These are phyloP conservation scores for Mallotus villosus DNA, from an alignment of 2,797 vertebrate genomes.

Conservation along the genomic window DNA sequence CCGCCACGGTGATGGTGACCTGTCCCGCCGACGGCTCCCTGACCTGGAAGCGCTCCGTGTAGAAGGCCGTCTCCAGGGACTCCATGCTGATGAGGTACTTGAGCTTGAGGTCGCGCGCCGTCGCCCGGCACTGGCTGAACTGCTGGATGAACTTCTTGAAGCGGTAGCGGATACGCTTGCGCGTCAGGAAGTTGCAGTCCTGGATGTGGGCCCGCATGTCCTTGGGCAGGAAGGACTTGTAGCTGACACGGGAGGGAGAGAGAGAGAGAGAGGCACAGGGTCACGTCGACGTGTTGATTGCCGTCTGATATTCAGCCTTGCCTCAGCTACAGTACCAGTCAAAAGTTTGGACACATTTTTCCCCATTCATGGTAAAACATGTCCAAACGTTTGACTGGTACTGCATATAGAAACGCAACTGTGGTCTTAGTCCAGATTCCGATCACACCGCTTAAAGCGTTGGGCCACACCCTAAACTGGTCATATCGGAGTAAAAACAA, in stretches of 20 bases:
- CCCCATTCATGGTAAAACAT: too few species aligned
- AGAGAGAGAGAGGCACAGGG: neutral
- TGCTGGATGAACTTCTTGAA: constrained; percentile 82
- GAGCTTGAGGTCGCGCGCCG: constrained; percentile 91
- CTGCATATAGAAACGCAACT: too few species aligned
- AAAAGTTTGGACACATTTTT: too few species aligned
- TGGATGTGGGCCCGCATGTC: constrained; percentile 91
- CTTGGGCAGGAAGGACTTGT: constrained; percentile 94
- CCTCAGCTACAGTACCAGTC: neutral
- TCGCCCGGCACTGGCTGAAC: constrained; percentile 76
- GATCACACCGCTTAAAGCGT: too few species aligned
- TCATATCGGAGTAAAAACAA: too few species aligned
- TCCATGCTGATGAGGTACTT: constrained; percentile 98
- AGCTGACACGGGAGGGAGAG: constrained; percentile 69
- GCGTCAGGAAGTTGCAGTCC: constrained; percentile 91
- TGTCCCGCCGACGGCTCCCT: constrained; percentile 79
- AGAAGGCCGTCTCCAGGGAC: constrained; percentile 88
- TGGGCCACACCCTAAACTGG: too few species aligned
- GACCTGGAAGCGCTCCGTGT: constrained; percentile 91
- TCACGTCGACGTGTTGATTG: neutral
- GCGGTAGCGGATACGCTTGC: constrained; percentile 94
- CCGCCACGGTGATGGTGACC: constrained; percentile 85
- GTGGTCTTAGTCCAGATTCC: neutral
- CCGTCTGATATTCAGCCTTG: neutral
- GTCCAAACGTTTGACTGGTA: too few species aligned